Base-by-base conservation (phyloP, 2,797 vertebrate genomes). In the Sebastes paucispinis region DNA sequence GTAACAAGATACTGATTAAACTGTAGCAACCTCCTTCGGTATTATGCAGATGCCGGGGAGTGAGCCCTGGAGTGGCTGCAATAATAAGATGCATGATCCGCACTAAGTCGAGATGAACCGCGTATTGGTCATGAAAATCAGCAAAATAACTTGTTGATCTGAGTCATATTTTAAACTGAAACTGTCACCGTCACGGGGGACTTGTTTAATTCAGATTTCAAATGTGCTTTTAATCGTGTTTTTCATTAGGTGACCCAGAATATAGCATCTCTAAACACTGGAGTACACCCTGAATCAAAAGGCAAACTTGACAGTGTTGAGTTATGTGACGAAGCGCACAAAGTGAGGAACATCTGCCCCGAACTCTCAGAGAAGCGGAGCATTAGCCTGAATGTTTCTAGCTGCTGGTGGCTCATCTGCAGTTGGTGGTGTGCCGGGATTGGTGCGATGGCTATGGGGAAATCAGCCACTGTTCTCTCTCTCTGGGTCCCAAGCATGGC, bases 381-480 rank as follows among this genome's bases (percentile, higher is more conserved):
- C 94, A 94, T 95, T 95, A 95, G 93, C 91, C 91, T 89, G 93
- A 93, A 93, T 93, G 94, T 93, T 94, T 91, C 91, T 93, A 93
- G 94, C 93, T 94, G 93, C 94, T 93, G 94, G 93, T 95, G 93
- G 93, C 93, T 95, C 94, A 94, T 95, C 94, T 95, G 94, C 93
- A 95, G 92, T 93, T 94, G 93, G 93, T 94, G 91, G 92, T 92
- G 94, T 94, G 94, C 92, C 93, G 94, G 93, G 94, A 95, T 94
- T 94, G 94, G 92, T 93, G 93, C 90, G 90, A 90, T 93, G 93
- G 94, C 94, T 94, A 91, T 94, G 85, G 94, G 94, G 94, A 95
- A 95, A 95, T 95, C 94, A 95, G 94, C 92, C 93, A 95, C 94
- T 93, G 94, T 94, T 94, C 94, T 92, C 93, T 92, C 93, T 95